Conservation (phyloP, 2,113 vertebrate genomes). For the Petaurus breviceps region DNA sequence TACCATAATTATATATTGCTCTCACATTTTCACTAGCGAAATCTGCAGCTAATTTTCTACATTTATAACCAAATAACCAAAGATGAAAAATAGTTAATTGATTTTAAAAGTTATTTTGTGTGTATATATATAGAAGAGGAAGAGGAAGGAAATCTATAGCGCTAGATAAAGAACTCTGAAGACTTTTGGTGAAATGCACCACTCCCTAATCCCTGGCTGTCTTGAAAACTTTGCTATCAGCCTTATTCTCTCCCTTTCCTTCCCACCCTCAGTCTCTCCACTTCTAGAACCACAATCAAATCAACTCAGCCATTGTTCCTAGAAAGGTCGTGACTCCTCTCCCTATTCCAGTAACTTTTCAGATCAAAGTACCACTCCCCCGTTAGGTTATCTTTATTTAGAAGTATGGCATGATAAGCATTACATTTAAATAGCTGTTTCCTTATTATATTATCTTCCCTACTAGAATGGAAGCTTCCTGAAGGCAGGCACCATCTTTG, state of each 20-base stretch:
- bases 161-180: not conserved
- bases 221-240: not conserved
- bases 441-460: not conserved
- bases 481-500: not conserved
- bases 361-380: not conserved
- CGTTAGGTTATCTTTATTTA: not conserved
- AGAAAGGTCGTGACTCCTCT: not conserved
- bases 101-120: not conserved
- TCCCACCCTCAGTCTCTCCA: not conserved
- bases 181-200: not conserved
- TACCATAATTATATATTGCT: not conserved
- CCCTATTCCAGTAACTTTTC: not conserved
- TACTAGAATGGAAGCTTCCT: not conserved
- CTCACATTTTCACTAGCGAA: not conserved
- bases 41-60: conserved; percentile 1
- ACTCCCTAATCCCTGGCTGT: not conserved
- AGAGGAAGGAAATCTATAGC: not conserved
- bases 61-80: not conserved
- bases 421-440: not conserved
- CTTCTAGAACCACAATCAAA: not conserved
- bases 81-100: not conserved
- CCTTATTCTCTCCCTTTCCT: not conserved
- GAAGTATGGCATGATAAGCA: not conserved
- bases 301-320: not conserved
- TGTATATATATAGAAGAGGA: not conserved